Evolutionary conservation across 1,140 invertebrate species (phyloP), one percentile per base, ranked within the genome.

Genomic region (Polypedilum pembai): DNA sequence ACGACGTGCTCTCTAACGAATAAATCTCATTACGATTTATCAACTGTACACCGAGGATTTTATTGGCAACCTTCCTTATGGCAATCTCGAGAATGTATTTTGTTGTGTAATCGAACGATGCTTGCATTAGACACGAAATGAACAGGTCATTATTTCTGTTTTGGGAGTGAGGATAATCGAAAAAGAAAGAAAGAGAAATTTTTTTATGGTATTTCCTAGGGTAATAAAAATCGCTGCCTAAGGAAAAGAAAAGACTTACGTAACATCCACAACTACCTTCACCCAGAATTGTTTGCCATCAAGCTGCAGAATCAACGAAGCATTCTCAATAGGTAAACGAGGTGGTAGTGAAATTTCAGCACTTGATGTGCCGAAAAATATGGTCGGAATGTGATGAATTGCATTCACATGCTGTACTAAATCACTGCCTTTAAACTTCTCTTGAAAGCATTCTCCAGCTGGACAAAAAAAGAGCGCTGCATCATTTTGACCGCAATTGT

Each of bases 391-490:
- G 33, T 72, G 40, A 74, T 76, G 76, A 17, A 33, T 41, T 18
- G 40, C 41, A 41, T 74, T 76, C 40, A 76, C 65, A 75, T 77
- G 75, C 7, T 74, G 72, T 18, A 75, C 73, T n/a, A 76, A 20
- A 40, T 40, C 15, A 2, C 8, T 12, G 8, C n/a, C 45, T 12
- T 20, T 75, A 40, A 73, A 18, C 41, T 73, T 75, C n/a, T 45
- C 20, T 15, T 65, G 24, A 24, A 8, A 69, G 65, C 75, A 75
- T n/a, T 72, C 65, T 8, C 72, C 41, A 21, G 24, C 8, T 4
- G 75, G 75, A 73, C 75, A 75, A 40, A n/a, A 41, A 24, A 41
- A 75, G 0, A 40, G 8, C 10, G 24, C 24, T 33, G 56, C 41
- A 17, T 65, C 21, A 12, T n/a, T 56, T 56, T 12, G 45, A 56